These are phyloP conservation scores for Thecophora atra DNA, from an alignment of 2,888 invertebrate species.

Conservation along the genomic window DNA sequence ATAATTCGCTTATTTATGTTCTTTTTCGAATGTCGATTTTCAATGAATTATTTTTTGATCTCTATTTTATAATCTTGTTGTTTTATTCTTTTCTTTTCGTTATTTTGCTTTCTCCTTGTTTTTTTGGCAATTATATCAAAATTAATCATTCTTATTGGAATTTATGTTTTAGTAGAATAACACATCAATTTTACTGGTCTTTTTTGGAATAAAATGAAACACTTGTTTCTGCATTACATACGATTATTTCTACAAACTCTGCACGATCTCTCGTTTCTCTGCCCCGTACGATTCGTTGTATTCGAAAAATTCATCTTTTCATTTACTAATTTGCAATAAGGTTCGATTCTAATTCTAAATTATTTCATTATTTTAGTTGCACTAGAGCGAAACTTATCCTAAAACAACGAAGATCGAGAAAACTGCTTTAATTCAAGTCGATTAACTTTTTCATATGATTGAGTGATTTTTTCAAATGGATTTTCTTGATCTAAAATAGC, in stretches of 20 bases:
- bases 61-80: too few relatives aligned
- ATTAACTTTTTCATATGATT: background rate
- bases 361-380: background rate
- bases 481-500: background rate
- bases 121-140: slow-evolving; percentile 21
- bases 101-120: background rate
- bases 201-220: slow-evolving; percentile 30
- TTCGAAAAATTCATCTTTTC: slow-evolving; percentile 54
- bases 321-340: slow-evolving; percentile 7
- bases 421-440: background rate
- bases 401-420: slow-evolving; percentile 17
- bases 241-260: slow-evolving; percentile 41
- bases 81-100: too few relatives aligned
- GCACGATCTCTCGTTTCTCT: slow-evolving; percentile 39
- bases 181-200: background rate
- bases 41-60: too few relatives aligned
- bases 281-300: slow-evolving; percentile 54
- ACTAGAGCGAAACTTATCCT: slow-evolving; percentile 33
- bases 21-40: background rate
- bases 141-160: background rate
- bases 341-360: too few relatives aligned
- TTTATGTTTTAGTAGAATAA: background rate
- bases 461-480: background rate
- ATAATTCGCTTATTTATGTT: background rate
- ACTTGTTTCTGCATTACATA: slow-evolving; percentile 38